A percentile compares a stretch with the other conserved stretches of the same genome.
Evolutionary conservation across 2,113 vertebrate genomes (phyloP).

Genomic region (Hiodon alosoides): DNA sequence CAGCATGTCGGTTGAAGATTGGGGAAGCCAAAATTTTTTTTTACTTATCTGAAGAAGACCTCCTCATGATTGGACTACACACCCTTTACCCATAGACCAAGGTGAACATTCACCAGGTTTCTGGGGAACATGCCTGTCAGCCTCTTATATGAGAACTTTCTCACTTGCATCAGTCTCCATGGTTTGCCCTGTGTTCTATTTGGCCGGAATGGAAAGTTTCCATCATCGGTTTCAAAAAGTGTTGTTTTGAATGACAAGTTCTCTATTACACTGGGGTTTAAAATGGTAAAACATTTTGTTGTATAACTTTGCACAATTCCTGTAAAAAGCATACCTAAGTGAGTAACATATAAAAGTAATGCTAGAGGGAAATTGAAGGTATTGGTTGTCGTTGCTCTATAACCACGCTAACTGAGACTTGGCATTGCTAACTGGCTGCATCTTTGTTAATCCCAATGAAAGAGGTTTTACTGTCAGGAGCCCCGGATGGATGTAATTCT

Average conservation of each 20-base stretch:
- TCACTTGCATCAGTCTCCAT: background rate
- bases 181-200: too few relatives aligned
- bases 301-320: background rate
- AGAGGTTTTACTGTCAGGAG: background rate
- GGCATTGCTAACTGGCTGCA: background rate
- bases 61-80: background rate
- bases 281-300: background rate
- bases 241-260: background rate
- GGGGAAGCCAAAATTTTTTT: conserved; percentile 30
- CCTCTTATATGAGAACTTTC: too few relatives aligned
- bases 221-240: background rate
- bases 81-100: background rate
- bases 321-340: background rate
- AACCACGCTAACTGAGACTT: background rate
- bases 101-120: background rate
- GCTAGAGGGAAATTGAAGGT: too few relatives aligned
- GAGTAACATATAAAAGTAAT: too few relatives aligned
- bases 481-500: conserved; percentile 13
- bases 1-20: conserved; percentile 33
- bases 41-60: conserved; percentile 29
- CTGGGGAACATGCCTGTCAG: background rate
- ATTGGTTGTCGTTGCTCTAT: background rate
- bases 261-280: background rate
- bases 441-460: background rate
- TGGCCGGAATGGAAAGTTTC: background rate